Evolutionary conservation across 2,888 invertebrate genomes (phyloP).

Genomic region (Ectemnius cavifrons): DNA sequence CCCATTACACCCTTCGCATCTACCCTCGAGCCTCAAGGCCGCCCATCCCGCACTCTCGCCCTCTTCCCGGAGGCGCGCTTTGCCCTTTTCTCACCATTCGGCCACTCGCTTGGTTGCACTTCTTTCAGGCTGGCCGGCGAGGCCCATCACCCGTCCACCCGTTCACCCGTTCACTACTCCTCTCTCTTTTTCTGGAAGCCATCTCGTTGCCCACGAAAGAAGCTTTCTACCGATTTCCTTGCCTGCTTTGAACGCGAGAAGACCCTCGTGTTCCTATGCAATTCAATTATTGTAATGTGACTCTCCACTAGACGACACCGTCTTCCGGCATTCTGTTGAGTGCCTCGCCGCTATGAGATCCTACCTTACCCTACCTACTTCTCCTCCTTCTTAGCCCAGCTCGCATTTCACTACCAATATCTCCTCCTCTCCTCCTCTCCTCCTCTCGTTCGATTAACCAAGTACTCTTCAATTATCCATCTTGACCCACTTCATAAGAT

Average conservation of each 20-base stretch:
- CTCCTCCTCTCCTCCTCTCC: too few species aligned
- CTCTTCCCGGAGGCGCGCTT: slow-evolving; percentile 14
- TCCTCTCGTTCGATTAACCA: too few species aligned
- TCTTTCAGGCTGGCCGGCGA: slow-evolving; percentile 35
- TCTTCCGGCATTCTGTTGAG: slow-evolving; percentile 46
- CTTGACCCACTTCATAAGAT: too few species aligned
- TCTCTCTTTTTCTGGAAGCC: slow-evolving; percentile 64
- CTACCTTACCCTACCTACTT: not conserved
- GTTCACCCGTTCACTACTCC: slow-evolving; percentile 41
- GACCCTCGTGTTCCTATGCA: slow-evolving; percentile 68
- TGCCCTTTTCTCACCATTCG: slow-evolving; percentile 32
- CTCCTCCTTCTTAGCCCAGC: not conserved
- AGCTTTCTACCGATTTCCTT: slow-evolving; percentile 65
- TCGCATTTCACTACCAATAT: not conserved
- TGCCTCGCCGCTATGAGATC: slow-evolving; percentile 46
- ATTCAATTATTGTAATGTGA: slow-evolving; percentile 71
- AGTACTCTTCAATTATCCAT: not conserved
- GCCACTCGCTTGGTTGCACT: slow-evolving; percentile 24
- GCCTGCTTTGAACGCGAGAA: slow-evolving; percentile 67
- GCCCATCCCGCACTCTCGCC: slow-evolving; percentile 7
- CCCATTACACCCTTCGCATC: not conserved
- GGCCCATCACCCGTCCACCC: slow-evolving; percentile 55
- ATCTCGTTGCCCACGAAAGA: slow-evolving; percentile 62
- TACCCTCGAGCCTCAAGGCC: not conserved
- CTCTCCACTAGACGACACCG: slow-evolving; percentile 56